These are phyloP conservation scores for Haliclona indistincta DNA, from an alignment of 37 sponge, comb jelly and placozoan species.

Conservation along the genomic window DNA sequence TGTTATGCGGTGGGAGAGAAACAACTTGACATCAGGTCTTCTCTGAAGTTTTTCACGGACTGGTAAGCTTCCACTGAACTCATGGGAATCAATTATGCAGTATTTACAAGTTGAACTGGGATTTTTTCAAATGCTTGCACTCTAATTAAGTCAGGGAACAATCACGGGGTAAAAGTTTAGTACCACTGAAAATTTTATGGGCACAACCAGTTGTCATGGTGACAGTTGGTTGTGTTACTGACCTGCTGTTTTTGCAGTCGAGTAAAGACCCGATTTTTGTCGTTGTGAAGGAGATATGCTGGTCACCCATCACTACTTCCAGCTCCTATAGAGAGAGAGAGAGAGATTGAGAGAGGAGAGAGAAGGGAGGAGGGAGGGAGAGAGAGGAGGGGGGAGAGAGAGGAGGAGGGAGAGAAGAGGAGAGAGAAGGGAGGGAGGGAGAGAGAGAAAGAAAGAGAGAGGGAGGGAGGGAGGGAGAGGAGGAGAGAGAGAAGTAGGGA, in stretches of 20 bases:
- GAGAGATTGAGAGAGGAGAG: background rate
- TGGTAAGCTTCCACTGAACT: too few relatives aligned
- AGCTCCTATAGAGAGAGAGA: constrained; percentile 62
- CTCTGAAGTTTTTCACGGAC: too few relatives aligned
- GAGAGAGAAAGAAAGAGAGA: constrained; percentile 12
- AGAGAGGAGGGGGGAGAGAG: constrained; percentile 9
- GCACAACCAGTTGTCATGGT: too few relatives aligned
- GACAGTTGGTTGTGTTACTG: background rate
- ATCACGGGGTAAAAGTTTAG: background rate
- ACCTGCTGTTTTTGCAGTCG: constrained; percentile 91
- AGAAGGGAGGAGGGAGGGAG: constrained; percentile 5
- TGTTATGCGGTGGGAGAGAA: too few relatives aligned
- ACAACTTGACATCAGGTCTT: too few relatives aligned
- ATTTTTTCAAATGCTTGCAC: too few relatives aligned
- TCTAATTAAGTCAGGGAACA: too few relatives aligned
- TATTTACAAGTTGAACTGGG: too few relatives aligned
- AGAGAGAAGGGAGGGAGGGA: constrained; percentile 5
- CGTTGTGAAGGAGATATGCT: constrained; percentile 95
- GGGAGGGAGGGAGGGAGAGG: constrained; percentile 1
- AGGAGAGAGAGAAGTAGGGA: too few relatives aligned
- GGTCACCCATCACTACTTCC: constrained; percentile 89
- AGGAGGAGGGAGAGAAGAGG: background rate
- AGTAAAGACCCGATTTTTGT: constrained; percentile 88
- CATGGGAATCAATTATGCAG: too few relatives aligned
- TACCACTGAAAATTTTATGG: too few relatives aligned